Evolutionary conservation across 2,113 vertebrate species (phyloP).

Genomic region (Columba livia): DNA sequence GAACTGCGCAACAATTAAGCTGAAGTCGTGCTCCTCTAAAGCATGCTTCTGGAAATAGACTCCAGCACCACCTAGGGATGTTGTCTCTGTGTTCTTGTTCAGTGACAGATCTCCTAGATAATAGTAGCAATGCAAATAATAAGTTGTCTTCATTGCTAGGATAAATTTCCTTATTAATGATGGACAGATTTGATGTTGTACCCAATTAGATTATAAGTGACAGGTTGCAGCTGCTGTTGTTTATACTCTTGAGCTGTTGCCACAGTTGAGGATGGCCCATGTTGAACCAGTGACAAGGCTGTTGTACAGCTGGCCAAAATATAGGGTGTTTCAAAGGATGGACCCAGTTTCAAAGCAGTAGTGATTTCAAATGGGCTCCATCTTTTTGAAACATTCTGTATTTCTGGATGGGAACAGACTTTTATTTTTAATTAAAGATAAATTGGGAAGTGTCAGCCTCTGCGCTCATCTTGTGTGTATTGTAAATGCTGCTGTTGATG

Average conservation of each 20-base stretch:
- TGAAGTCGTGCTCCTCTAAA: neutral
- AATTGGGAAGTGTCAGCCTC: neutral
- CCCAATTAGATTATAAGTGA: neutral
- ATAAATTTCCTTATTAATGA: neutral
- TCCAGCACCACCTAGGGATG: neutral
- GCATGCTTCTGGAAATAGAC: neutral
- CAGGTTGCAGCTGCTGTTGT: slow-evolving; percentile 6
- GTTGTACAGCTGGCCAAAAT: neutral
- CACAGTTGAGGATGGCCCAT: neutral
- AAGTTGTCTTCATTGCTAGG: neutral
- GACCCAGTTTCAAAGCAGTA: no score
- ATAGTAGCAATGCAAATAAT: neutral
- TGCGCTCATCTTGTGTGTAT: neutral
- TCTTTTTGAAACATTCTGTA: neutral
- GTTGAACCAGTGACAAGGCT: neutral
- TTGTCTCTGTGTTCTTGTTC: neutral
- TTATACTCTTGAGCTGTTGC: neutral
- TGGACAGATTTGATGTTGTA: neutral
- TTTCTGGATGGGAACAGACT: neutral
- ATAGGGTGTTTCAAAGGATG: no score
- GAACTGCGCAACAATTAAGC: neutral
- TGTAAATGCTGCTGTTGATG: neutral
- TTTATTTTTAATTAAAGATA: neutral
- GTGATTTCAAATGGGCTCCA: no score
- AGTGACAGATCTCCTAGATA: neutral